phyloP scores from a whole-genome alignment of 2,113 vertebrate species.

The Asarcornis scutulata region DNA sequence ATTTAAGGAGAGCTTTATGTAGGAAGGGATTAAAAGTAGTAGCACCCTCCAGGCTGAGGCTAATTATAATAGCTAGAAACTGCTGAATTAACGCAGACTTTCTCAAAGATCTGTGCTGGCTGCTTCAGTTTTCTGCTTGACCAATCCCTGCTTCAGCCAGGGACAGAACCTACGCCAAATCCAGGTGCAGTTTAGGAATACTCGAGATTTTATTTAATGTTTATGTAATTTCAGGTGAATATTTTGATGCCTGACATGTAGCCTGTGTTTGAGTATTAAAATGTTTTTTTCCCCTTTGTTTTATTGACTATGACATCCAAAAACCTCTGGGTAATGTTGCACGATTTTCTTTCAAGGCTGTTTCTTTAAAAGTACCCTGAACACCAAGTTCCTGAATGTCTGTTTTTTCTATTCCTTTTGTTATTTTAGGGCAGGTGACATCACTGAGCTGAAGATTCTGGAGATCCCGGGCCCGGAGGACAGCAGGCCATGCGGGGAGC shows the following conservation, averaged over 20 bases:
- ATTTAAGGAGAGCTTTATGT: not conserved
- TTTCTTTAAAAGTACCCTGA: not conserved
- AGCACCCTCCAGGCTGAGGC: not conserved
- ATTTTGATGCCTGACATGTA: not conserved
- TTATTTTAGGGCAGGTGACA: slow-evolving; percentile 91
- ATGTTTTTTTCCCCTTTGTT: not conserved
- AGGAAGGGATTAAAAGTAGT: not conserved
- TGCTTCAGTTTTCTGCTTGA: not conserved
- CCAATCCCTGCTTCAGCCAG: not conserved
- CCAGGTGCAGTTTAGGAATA: not conserved
- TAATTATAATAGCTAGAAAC: not conserved
- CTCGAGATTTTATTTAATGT: not conserved
- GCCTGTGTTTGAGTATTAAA: not conserved
- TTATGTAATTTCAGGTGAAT: not conserved
- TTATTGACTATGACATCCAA: rapidly evolving
- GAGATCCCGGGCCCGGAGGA: slow-evolving; percentile 80
- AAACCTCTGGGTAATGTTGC: rapidly evolving
- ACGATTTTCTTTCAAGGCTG: not conserved
- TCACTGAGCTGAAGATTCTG: slow-evolving; percentile 95
- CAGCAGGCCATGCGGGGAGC: slow-evolving; percentile 66
- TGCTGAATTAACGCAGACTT: not conserved
- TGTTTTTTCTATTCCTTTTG: not conserved
- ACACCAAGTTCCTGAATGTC: not conserved
- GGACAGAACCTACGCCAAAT: not conserved
- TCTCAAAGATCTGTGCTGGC: not conserved